Conservation (phyloP, 2,888 invertebrate species). For the Dicyrtomina minuta region DNA sequence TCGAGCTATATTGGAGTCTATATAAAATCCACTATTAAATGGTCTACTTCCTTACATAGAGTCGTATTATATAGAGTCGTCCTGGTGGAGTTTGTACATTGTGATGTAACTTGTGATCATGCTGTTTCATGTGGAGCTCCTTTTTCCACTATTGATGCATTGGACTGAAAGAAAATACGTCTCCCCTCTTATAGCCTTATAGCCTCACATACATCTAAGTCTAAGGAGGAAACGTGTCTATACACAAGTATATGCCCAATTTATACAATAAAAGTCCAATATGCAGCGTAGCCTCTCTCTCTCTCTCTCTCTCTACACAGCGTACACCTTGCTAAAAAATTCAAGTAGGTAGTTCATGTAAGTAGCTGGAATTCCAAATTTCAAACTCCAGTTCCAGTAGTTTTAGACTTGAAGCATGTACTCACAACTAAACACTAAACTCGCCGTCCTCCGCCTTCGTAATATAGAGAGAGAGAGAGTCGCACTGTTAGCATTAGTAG, state of each 20-base stretch:
- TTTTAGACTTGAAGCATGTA: neutral
- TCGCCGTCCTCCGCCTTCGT: neutral
- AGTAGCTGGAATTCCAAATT: neutral
- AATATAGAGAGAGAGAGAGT: neutral
- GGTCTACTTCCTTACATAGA: neutral
- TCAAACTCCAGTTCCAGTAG: neutral
- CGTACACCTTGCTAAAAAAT: neutral
- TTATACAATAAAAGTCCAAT: too few relatives aligned
- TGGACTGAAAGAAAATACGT: slow-evolving; percentile 8
- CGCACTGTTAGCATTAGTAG: neutral
- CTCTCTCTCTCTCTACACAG: neutral
- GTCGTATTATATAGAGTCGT: neutral
- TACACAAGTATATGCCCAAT: neutral
- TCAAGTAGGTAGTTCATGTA: slow-evolving; percentile 6
- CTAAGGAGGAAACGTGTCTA: too few relatives aligned
- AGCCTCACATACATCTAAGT: too few relatives aligned
- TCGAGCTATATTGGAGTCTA: too few relatives aligned
- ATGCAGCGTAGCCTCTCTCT: neutral
- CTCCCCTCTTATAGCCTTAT: too few relatives aligned
- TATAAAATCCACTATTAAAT: too few relatives aligned
- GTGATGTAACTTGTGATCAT: slow-evolving; percentile 11
- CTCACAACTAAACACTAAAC: neutral
- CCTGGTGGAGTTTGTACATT: neutral
- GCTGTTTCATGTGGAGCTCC: neutral
- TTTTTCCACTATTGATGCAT: neutral